These are phyloP conservation scores for Stigmatopora argus DNA, from an alignment of 2,113 vertebrate species.

Conservation along the genomic window DNA sequence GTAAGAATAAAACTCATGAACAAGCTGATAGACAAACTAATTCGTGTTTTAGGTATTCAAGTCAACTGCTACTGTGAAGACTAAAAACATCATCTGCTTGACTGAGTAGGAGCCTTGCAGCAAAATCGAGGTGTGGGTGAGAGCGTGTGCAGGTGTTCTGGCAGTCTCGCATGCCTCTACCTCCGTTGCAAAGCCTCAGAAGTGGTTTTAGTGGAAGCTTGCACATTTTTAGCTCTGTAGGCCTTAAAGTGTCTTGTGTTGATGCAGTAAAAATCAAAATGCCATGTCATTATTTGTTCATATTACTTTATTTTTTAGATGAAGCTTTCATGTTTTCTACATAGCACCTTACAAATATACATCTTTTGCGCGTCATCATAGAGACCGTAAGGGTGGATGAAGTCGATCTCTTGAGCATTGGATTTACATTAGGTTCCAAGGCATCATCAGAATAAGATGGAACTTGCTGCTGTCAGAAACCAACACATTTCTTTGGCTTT, in stretches of 20 bases:
- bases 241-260: constrained; percentile 51
- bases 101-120: constrained; percentile 10
- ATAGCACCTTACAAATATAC: constrained; percentile 44
- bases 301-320: too few relatives aligned
- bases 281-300: constrained; percentile 28
- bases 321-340: constrained; percentile 52
- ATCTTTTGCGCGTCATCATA: constrained; percentile 39
- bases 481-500: constrained; percentile 2
- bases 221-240: constrained; percentile 50
- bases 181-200: constrained; percentile 30
- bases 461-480: constrained; percentile 23
- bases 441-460: constrained; percentile 25
- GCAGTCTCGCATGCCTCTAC: constrained; percentile 26
- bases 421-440: constrained; percentile 41
- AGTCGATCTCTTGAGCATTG: constrained; percentile 51
- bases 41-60: constrained; percentile 43
- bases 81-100: constrained; percentile 21
- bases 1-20: constrained; percentile 12
- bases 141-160: constrained; percentile 46
- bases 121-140: constrained; percentile 29
- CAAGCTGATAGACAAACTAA: constrained; percentile 24
- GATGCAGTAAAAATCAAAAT: constrained; percentile 61
- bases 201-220: constrained; percentile 54
- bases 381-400: constrained; percentile 43
- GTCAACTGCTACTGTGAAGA: constrained; percentile 31